Base-by-base conservation (phyloP, 1,140 invertebrate species). In the Musca vetustissima region DNA sequence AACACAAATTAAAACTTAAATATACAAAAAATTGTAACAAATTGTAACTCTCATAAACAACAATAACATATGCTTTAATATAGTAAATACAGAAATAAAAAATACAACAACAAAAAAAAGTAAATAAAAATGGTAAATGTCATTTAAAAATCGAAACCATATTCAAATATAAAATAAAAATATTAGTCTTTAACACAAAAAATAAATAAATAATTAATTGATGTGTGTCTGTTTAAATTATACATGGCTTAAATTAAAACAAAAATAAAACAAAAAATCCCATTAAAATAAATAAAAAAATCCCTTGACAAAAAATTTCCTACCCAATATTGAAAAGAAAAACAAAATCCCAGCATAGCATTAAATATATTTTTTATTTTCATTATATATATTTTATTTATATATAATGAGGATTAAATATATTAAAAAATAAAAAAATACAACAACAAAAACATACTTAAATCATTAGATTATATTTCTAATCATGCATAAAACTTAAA, bases 1-100 rank as follows among this genome's bases (percentile, higher is more conserved):
- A 43, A 43, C 36, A 8, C 4, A 43, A 7, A 43, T 43, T 43
- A 43, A 43, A 43, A 43, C 1, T 32, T n/a, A 32, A 66, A 57
- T 64, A 73, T 69, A 73, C 53, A 61, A 65, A 53, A 69, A 70
- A 65, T 52, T 71, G 65, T 70, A 15, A 71, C 73, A 73, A 28
- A 4, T 28, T 28, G 64, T 73, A 70, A n/a, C n/a, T n/a, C n/a
- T n/a, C 52, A 76, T 25, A 11, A 48, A 22, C n/a, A n/a, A n/a
- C n/a, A 47, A 48, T 47, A 22, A 28, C 17, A 64, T 70, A 70
- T 65, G 67, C 67, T 64, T 53, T 48, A 69, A 67, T 67, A 22
- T 69, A 47, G 66, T 70, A 70, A 67, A 65, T 65, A 64, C 52
- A 68, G 9, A 49, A 66, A 49, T 11, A 49, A 49, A 66, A 47